Evolutionary conservation across 1,140 invertebrate species (phyloP), one percentile per base, ranked within the genome.

Genomic region (Ephestia elutella): DNA sequence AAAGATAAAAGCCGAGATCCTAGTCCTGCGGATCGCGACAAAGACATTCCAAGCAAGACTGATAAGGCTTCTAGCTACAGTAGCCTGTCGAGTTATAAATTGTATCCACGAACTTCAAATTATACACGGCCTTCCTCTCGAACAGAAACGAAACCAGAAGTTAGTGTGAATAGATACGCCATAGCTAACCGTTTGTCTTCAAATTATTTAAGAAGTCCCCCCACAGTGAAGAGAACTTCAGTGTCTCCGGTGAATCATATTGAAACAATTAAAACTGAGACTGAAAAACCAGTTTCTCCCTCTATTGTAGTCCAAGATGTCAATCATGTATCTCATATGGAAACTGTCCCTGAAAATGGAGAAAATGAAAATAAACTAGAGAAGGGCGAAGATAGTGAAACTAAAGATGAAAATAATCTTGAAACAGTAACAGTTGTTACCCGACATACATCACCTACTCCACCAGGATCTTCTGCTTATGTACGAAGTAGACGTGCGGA

Each of bases 391-490:
- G 30, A 32, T 32, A 32, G 1, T 32, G 30, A 32, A 32, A 9
- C 9, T 2, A 25, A 25, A 3, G 21, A 25, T 49, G 56, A 68
- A 19, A 57, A 67, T 50, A 70, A 80, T 57, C 73, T 65, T 64
- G 82, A 88, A 74, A 91, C 90, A 0, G 71, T 95, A 5, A 90
- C 90, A 5, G 91, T 95, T 17, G 87, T 94, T 0, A 94, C 93
- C 0, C 88, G 95, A 65, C 92, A 92, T 35, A 96, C 94, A 0
- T 95, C 94, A 8, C 95, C 94, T 0, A 93, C 92, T 0, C 91
- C 93, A 1, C 93, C 93, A 0, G 91, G 91, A n/a, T 91, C 91
- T 13, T 92, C 91, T 8, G 83, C 90, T n/a, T 92, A 90, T 64
- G 86, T 93, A 2, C 87, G 93, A 67, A 91, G 89, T 9, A 90